Percentiles rank a stretch among this genome's conserved stretches.
phyloP scores from a whole-genome alignment of 2,797 vertebrate genomes.

The Odontamblyopus lacepedii region DNA sequence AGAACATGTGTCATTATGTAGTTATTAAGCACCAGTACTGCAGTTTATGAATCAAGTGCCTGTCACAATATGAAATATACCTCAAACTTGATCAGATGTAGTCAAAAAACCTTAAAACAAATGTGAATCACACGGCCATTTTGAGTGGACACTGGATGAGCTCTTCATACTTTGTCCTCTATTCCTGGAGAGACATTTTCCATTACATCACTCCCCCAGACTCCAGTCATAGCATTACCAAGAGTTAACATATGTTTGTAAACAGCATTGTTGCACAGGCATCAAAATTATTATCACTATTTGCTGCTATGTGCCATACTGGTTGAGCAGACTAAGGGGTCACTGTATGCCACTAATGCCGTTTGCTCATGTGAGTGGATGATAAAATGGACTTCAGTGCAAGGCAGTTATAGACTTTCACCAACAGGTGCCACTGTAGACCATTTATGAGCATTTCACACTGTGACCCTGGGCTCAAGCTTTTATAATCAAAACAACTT shows the following conservation, averaged over 20 bases:
- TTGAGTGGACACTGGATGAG: slow-evolving; percentile 4
- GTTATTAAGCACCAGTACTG: slow-evolving; percentile 25
- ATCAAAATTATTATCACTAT: slow-evolving; percentile 19
- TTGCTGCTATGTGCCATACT: slow-evolving; percentile 18
- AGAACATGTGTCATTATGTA: slow-evolving; percentile 83
- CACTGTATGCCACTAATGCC: slow-evolving; percentile 32
- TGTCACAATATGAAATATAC: neutral
- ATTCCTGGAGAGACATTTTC: slow-evolving; percentile 64
- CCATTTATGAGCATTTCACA: slow-evolving; percentile 19
- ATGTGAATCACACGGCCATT: neutral
- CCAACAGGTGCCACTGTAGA: slow-evolving; percentile 66
- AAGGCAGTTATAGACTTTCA: slow-evolving; percentile 31
- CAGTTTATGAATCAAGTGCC: slow-evolving; percentile 13
- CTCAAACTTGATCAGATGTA: neutral
- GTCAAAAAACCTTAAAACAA: neutral
- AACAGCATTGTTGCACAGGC: slow-evolving; percentile 39
- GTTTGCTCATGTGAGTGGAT: slow-evolving; percentile 18
- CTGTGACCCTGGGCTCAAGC: slow-evolving; percentile 36
- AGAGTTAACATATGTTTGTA: slow-evolving; percentile 61
- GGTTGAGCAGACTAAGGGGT: slow-evolving; percentile 17
- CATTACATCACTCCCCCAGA: slow-evolving; percentile 59
- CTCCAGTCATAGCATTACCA: slow-evolving; percentile 40
- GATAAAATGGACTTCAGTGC: slow-evolving; percentile 2
- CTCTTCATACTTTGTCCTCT: slow-evolving; percentile 44
- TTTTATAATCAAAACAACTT: slow-evolving; percentile 59